Percentiles rank a stretch among this genome's conserved stretches.
Evolutionary conservation across 2,797 vertebrate species (phyloP).

Genomic region (Phoebastria nigripes): DNA sequence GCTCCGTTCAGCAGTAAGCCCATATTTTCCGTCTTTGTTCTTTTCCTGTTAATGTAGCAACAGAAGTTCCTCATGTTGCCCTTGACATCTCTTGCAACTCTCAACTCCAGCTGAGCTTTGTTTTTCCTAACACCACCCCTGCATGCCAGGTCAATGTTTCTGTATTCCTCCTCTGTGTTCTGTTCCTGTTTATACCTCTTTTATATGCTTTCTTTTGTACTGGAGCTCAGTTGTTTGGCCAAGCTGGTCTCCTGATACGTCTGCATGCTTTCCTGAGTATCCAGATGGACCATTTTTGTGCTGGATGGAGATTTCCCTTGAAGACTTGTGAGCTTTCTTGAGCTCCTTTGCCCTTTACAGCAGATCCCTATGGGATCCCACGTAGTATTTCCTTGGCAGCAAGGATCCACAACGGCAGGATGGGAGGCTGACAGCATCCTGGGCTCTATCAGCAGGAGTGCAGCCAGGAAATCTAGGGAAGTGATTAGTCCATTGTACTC

Average conservation of each 20-base stretch:
- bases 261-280: neutral
- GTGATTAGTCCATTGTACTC: neutral
- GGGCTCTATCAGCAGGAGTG: neutral
- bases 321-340: neutral
- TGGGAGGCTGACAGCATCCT: neutral
- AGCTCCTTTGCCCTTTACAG: neutral
- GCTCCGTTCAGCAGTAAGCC: too few relatives aligned
- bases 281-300: neutral
- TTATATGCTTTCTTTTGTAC: neutral
- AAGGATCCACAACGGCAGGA: neutral
- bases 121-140: neutral
- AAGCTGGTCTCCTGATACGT: neutral
- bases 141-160: neutral
- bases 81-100: neutral
- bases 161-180: neutral
- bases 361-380: neutral
- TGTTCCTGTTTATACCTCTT: neutral
- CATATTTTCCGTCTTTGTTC: neutral
- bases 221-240: neutral
- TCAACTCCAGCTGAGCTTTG: neutral
- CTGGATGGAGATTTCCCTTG: neutral
- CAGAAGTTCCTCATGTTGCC: neutral
- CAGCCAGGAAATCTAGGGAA: neutral
- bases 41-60: neutral
- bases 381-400: neutral